phyloP scores from a whole-genome alignment of 2,888 invertebrate species.

The Tuta absoluta region DNA sequence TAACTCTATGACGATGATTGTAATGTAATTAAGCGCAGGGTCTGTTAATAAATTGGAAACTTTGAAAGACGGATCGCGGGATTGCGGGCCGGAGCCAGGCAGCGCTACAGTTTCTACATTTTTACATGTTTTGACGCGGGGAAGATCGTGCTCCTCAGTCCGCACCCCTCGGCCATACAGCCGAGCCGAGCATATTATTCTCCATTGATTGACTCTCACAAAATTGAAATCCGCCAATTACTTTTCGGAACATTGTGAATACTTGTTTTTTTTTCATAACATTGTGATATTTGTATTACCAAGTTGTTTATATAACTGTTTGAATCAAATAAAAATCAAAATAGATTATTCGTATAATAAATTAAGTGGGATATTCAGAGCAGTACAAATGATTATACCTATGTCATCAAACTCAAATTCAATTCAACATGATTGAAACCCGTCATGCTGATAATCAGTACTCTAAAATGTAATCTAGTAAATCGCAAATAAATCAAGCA shows the following conservation, averaged over 20 bases:
- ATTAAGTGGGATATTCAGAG: no score
- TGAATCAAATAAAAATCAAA: no score
- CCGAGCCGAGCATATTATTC: slow-evolving; percentile 6
- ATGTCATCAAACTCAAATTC: no score
- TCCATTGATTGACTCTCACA: background rate
- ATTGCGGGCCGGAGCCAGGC: background rate
- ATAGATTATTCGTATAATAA: no score
- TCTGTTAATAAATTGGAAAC: slow-evolving; percentile 46
- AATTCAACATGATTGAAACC: no score
- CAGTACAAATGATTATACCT: no score
- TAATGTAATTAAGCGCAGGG: slow-evolving; percentile 47
- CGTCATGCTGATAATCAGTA: no score
- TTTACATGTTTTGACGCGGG: background rate
- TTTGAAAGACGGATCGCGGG: slow-evolving; percentile 33
- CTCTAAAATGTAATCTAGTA: no score
- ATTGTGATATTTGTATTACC: no score
- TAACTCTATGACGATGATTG: slow-evolving; percentile 27
- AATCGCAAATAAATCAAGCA: slow-evolving; percentile 7
- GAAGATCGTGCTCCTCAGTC: background rate
- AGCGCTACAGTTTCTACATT: background rate
- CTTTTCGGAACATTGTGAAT: background rate
- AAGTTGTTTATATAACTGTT: no score
- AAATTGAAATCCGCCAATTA: slow-evolving; percentile 4
- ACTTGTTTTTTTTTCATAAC: no score
- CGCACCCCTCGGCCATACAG: background rate